These are phyloP conservation scores for Mastomys coucha DNA, from an alignment of 2,113 vertebrate species.

Conservation along the genomic window DNA sequence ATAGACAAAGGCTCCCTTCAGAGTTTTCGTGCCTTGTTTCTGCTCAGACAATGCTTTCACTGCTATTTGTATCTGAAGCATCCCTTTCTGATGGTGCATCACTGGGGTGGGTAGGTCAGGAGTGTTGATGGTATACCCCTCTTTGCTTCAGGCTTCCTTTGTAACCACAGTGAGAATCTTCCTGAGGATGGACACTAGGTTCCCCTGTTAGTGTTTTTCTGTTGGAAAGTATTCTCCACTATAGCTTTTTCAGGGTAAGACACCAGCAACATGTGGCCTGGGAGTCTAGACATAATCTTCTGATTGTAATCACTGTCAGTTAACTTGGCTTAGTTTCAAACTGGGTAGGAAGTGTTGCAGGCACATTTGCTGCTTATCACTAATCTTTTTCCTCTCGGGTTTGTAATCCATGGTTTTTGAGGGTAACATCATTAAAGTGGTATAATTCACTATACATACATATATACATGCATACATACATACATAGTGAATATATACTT, in stretches of 20 bases:
- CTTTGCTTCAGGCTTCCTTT: background rate
- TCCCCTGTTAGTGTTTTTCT: background rate
- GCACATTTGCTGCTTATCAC: background rate
- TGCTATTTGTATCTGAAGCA: background rate
- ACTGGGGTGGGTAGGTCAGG: background rate
- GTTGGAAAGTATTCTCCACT: background rate
- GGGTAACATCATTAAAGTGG: background rate
- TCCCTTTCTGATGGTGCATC: background rate
- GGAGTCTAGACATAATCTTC: constrained; percentile 27
- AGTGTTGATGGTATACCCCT: background rate
- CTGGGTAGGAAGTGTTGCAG: background rate
- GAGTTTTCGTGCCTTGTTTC: background rate
- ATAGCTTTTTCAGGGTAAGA: background rate
- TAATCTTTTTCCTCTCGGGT: background rate
- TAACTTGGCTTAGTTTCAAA: constrained; percentile 23
- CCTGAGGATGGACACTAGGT: background rate
- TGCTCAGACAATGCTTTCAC: background rate
- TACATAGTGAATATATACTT: background rate
- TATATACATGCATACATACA: background rate
- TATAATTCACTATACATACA: background rate
- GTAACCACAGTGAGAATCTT: background rate
- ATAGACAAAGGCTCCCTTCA: background rate
- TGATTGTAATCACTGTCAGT: background rate
- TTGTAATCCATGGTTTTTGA: background rate
- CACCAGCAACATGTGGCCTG: background rate